Conservation (phyloP, 2,888 invertebrate species). For the Vannuccia rotundouncinata region DNA sequence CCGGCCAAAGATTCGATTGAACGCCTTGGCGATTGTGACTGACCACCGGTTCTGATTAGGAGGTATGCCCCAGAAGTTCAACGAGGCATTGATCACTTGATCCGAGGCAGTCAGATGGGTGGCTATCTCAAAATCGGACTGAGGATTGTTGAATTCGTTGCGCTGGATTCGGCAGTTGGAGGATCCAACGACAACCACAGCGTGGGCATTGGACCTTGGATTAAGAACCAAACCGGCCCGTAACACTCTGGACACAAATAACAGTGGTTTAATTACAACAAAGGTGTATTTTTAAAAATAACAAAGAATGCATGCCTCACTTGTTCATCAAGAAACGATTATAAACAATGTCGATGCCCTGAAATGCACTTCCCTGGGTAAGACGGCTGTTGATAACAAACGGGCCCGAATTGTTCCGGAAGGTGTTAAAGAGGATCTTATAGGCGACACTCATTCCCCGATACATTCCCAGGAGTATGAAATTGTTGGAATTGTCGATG, state of each 20-base stretch:
- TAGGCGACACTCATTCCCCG: constrained; percentile 49
- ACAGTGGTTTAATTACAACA: too few species aligned
- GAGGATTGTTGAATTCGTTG: constrained; percentile 82
- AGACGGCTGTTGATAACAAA: constrained; percentile 80
- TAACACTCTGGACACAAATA: background rate
- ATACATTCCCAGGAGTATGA: constrained; percentile 51
- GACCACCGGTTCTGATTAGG: constrained; percentile 35
- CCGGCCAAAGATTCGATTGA: constrained; percentile 60
- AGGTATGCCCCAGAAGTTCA: constrained; percentile 75
- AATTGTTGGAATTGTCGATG: constrained; percentile 67
- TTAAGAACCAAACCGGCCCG: constrained; percentile 60
- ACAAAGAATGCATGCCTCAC: constrained; percentile 58
- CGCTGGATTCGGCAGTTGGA: constrained; percentile 78
- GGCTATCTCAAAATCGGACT: constrained; percentile 84
- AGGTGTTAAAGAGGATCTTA: constrained; percentile 65
- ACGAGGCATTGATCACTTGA: constrained; percentile 81
- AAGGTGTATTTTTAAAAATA: constrained; percentile 47
- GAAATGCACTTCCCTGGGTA: constrained; percentile 75
- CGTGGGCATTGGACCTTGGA: constrained; percentile 83
- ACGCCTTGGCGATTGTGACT: constrained; percentile 42
- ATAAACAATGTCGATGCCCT: constrained; percentile 74
- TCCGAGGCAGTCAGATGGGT: constrained; percentile 90
- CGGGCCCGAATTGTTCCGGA: constrained; percentile 76
- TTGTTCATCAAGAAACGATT: constrained; percentile 79
- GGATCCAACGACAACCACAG: constrained; percentile 81